Evolutionary conservation across 2,797 vertebrate species (phyloP), one percentile per base, ranked within the genome.

Genomic region (Enteromius treurensis): DNA sequence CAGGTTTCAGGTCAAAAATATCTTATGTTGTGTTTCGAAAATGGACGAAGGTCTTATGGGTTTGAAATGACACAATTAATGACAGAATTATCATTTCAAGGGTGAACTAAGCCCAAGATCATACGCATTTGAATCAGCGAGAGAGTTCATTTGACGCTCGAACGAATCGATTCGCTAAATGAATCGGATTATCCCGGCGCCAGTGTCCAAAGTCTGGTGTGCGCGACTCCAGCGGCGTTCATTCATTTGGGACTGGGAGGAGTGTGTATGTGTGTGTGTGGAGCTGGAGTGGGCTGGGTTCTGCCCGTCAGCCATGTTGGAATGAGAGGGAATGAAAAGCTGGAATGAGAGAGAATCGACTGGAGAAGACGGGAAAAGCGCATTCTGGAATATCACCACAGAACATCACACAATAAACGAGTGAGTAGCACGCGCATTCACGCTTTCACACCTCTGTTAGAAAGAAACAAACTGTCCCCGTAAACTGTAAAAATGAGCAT

Each of bases 291-390:
- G 71, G 79, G 51, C 86, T 70, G 71, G 80, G 64, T 82, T 80
- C 83, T 84, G 80, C 79, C 82, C 82, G 87, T 84, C 88, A 76
- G 90, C 90, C 90, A 91, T 91, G 82, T 91, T 91, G 90, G 90
- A 90, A 88, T 89, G 82, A 83, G 64, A 82, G 73, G 71, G 81
- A 82, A 75, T 26, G 73, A 67, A 68, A 68, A 67, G 21, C 74
- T 77, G 81, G 81, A 82, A 85, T 84, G 86, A 84, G 49, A 45
- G 40, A 53, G 34, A 68, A 77, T 79, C 62, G 70, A 37, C n/a
- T 17, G 74, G 69, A 84, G 67, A 77, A 53, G 37, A 65, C 75
- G 79, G 68, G 76, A 79, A 85, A 69, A 73, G 76, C 70, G 23
- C 37, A 17, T 40, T 76, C 60, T 6, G 70, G 70, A 67, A 65